Percentiles rank a stretch among this genome's conserved stretches.
Conservation (phyloP, 1,140 invertebrate species). For the Neodiprion fabricii region DNA sequence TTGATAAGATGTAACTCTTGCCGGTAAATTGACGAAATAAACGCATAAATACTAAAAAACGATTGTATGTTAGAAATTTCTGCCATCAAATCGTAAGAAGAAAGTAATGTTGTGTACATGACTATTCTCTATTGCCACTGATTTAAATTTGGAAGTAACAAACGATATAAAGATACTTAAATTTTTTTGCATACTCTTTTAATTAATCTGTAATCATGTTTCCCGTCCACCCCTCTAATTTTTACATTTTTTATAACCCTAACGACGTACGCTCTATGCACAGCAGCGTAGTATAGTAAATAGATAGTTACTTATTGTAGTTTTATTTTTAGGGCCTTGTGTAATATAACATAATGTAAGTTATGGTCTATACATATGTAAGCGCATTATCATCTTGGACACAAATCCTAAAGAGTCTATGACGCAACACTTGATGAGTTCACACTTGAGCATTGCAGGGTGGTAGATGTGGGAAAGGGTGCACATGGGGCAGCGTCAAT, state of each 20-base stretch:
- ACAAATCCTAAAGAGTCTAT: slow-evolving; percentile 50
- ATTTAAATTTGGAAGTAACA: no score
- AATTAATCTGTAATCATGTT: neutral
- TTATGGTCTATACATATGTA: slow-evolving; percentile 53
- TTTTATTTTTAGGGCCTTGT: slow-evolving; percentile 40
- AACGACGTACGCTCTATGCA: slow-evolving; percentile 49
- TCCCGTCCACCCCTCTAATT: slow-evolving; percentile 8
- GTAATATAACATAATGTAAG: slow-evolving; percentile 41
- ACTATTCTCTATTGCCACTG: no score
- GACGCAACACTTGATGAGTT: slow-evolving; percentile 29
- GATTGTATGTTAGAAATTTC: no score
- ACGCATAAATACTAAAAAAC: no score
- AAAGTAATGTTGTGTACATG: no score
- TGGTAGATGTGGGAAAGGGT: slow-evolving; percentile 2
- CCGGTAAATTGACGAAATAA: no score
- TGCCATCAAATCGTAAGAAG: no score
- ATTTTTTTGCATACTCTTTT: no score
- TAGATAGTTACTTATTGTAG: slow-evolving; percentile 47
- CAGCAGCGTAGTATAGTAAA: slow-evolving; percentile 52
- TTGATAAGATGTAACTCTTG: no score
- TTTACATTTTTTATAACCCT: slow-evolving; percentile 32
- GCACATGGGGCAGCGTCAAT: slow-evolving; percentile 47
- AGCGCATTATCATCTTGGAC: slow-evolving; percentile 56
- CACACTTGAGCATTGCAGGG: slow-evolving; percentile 6
- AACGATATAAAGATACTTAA: no score